Evolutionary conservation across 1,140 invertebrate genomes (phyloP).

Genomic region (Trachymyrmex cornetzi): DNA sequence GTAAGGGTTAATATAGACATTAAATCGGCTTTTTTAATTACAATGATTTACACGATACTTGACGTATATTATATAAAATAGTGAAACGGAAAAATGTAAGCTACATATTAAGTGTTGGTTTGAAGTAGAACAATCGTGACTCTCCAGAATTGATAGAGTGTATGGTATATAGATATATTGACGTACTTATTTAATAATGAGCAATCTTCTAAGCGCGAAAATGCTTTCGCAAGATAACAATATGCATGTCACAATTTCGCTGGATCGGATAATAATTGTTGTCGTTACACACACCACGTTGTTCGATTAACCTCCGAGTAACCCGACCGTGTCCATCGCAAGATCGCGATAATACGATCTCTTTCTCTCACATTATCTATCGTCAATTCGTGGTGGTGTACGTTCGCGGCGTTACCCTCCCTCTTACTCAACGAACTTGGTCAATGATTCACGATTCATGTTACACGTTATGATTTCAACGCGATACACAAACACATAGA

Average conservation of each 20-base stretch:
- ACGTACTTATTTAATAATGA: background rate
- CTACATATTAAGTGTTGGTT: background rate
- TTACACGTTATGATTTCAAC: conserved; percentile 67
- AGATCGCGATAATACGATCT: conserved; percentile 78
- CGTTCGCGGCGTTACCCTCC: conserved; percentile 60
- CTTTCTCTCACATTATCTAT: conserved; percentile 74
- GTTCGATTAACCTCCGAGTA: conserved; percentile 79
- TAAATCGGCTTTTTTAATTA: background rate
- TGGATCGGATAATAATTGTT: conserved; percentile 71
- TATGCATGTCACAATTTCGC: conserved; percentile 57
- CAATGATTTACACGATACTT: background rate
- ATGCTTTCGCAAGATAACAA: conserved; percentile 46
- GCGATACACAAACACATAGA: conserved; percentile 35
- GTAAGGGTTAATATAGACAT: background rate
- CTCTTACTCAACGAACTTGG: conserved; percentile 63
- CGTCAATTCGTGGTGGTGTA: conserved; percentile 66
- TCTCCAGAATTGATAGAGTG: background rate
- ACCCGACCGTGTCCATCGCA: conserved; percentile 64
- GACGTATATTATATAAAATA: background rate
- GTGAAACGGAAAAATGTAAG: background rate
- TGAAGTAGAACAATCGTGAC: conserved; percentile 5
- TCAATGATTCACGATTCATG: conserved; percentile 79
- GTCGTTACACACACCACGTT: conserved; percentile 64
- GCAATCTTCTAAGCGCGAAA: conserved; percentile 32
- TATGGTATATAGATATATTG: background rate